Evolutionary conservation across 2,113 vertebrate genomes (phyloP), one percentile per base, ranked within the genome.

Genomic region (Illadopsis cleaveri): DNA sequence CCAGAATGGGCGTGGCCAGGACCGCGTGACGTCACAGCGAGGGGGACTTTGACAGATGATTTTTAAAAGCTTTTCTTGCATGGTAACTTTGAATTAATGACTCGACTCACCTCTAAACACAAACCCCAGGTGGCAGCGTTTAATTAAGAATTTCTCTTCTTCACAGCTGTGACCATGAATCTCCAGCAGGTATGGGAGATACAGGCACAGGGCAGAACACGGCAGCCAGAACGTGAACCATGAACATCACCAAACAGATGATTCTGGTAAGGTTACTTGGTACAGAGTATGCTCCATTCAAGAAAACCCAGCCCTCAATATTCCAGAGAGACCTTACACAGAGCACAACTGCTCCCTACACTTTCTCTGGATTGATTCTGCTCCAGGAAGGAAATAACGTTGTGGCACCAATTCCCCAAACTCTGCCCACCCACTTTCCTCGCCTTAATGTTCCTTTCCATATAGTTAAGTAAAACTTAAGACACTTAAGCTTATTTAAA

Each of bases 1-100:
- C 7, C 0, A 3, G 1, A 3, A 1, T 2, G 8, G 70, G 54
- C 30, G 40, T 7, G 24, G 3, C 8, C 11, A 3, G 0, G 0
- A 0, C 2, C 0, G 9, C 6, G 11, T 61, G 87, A 69, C 47
- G 79, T 76, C 79, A 61, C n/a, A 1, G 2, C 23, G 15, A 5
- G 84, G 23, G 25, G 4, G 2, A 3, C 11, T 37, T 5, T 2
- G 27, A 15, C 6, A 7, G 4, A 0, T 2, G 4, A 0, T 5
- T 0, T 44, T 44, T 37, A 6, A n/a, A 22, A 7, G 2, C 15
- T 1, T 66, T 66, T 45, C 8, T 66, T 30, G 69, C 58, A 3
- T 15, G 12, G 10, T 17, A 24, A 10, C 21, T 62, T 31, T 8
- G 23, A 73, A 51, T 38, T 24, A 51, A 38, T 15, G 23, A 3